Evolutionary conservation across 2,888 invertebrate species (phyloP).

Genomic region (Malthinus seriepunctatus): DNA sequence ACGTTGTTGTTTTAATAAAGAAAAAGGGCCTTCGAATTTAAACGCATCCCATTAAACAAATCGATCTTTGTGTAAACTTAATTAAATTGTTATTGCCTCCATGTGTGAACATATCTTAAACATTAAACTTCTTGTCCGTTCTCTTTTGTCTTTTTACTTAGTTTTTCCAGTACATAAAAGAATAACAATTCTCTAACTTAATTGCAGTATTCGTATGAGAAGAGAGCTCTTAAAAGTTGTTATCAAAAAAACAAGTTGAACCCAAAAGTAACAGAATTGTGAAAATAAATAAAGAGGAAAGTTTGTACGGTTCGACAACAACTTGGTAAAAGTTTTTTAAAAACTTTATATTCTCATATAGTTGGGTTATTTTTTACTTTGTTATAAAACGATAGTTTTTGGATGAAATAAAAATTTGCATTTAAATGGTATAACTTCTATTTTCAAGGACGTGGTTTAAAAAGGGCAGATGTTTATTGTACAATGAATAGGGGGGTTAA

Average conservation of each 20-base stretch:
- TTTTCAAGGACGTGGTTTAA: slow-evolving; percentile 14
- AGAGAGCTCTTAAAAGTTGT: slow-evolving; percentile 13
- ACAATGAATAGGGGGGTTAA: slow-evolving; percentile 15
- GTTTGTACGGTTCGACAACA: slow-evolving; percentile 1
- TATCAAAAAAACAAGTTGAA: slow-evolving; percentile 12
- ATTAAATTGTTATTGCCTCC: slow-evolving; percentile 11
- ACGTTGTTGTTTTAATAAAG: too few species aligned
- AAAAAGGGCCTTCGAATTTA: too few species aligned
- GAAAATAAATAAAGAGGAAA: slow-evolving; percentile 17
- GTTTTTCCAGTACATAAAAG: slow-evolving; percentile 8
- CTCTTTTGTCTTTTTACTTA: neutral
- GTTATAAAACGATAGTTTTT: slow-evolving; percentile 10
- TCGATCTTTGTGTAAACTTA: slow-evolving; percentile 20
- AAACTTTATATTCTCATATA: neutral
- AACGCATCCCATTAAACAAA: slow-evolving; percentile 13
- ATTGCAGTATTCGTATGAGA: slow-evolving; percentile 14
- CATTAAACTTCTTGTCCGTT: slow-evolving; percentile 1
- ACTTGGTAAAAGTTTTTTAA: slow-evolving; percentile 5
- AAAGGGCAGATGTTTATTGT: slow-evolving; percentile 18
- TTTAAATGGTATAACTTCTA: slow-evolving; percentile 29
- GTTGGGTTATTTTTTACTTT: neutral
- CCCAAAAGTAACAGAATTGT: slow-evolving; percentile 15
- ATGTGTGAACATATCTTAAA: slow-evolving; percentile 4
- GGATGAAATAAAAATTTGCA: slow-evolving; percentile 23
- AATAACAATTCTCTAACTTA: slow-evolving; percentile 14